Evolutionary conservation across 2,113 vertebrate species (phyloP), one percentile per base, ranked within the genome.

Genomic region (Mugil cephalus): DNA sequence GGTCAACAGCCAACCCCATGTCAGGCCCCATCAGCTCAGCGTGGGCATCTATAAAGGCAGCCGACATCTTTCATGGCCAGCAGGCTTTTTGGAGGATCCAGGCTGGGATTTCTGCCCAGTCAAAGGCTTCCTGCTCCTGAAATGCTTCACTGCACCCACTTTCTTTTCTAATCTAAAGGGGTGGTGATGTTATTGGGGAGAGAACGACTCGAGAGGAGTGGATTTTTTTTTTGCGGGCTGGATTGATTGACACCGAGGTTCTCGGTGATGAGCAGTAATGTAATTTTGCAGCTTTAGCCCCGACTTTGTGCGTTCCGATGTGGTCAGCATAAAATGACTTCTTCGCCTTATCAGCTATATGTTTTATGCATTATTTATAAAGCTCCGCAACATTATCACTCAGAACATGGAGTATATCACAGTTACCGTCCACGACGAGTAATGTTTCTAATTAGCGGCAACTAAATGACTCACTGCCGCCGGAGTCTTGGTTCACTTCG

Each of bases 81-180:
- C 63, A 30, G 79, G 86, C 59, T 87, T 30, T n/a, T 78, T 82
- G 74, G 62, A 82, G 55, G 67, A 85, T 85, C 80, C 73, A 76
- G 80, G 24, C 87, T 91, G 89, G 91, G 88, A 89, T 75, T 75
- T 77, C 53, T 89, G 89, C 84, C 88, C 87, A 76, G 77, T 71
- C 71, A 78, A 86, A 79, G 63, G 79, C 83, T 86, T 82, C 84
- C 83, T 77, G 65, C 82, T 84, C 68, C 75, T 10, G 58, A 69
- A 83, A 88, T 71, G 88, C 87, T 88, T 86, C 75, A 85, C 77
- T 87, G 87, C 72, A 79, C 80, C 64, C 78, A 88, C 86, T 90
- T 74, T 86, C 75, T 83, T 82, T 87, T 80, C 39, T 81, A 79
- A 87, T 90, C 79, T 78, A 85, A 81, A 80, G 75, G 61, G 72